Percentiles rank a stretch among this genome's conserved stretches.
phyloP scores from a whole-genome alignment of 2,113 vertebrate genomes.

The Eretmochelys imbricata region DNA sequence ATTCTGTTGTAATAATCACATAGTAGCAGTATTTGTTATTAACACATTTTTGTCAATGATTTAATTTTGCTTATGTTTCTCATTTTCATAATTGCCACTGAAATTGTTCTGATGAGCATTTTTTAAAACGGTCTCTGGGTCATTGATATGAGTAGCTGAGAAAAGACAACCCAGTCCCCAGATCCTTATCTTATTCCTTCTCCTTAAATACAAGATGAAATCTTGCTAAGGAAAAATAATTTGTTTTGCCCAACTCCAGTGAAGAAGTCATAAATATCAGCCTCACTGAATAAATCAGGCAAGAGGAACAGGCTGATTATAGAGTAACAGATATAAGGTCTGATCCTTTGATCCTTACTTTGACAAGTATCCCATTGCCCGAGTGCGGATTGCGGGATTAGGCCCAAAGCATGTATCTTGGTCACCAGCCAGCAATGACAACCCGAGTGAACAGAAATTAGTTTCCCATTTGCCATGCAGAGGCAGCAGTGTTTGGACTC shows the following conservation, averaged over 20 bases:
- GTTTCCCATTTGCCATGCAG: neutral
- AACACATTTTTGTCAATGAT: neutral
- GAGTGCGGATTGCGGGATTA: constrained; percentile 55
- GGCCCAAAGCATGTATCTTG: constrained; percentile 64
- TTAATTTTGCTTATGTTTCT: neutral
- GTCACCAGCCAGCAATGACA: constrained; percentile 11
- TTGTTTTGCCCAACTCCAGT: constrained; percentile 63
- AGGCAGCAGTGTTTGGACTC: constrained; percentile 38
- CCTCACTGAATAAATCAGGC: constrained; percentile 62
- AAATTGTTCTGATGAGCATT: constrained; percentile 25
- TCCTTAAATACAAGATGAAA: constrained; percentile 34
- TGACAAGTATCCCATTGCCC: constrained; percentile 65
- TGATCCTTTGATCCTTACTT: constrained; percentile 35
- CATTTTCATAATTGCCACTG: neutral
- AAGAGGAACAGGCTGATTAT: constrained; percentile 70
- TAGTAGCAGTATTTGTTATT: neutral
- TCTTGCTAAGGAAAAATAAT: constrained; percentile 41
- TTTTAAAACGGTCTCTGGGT: constrained; percentile 57
- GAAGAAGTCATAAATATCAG: constrained; percentile 63
- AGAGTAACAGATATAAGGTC: constrained; percentile 52
- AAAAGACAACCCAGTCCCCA: neutral
- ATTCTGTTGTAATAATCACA: neutral
- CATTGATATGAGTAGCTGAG: constrained; percentile 2
- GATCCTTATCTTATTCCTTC: neutral
- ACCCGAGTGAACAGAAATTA: neutral